Conservation (phyloP, 1,140 invertebrate species). For the Zaprionus africanus region DNA sequence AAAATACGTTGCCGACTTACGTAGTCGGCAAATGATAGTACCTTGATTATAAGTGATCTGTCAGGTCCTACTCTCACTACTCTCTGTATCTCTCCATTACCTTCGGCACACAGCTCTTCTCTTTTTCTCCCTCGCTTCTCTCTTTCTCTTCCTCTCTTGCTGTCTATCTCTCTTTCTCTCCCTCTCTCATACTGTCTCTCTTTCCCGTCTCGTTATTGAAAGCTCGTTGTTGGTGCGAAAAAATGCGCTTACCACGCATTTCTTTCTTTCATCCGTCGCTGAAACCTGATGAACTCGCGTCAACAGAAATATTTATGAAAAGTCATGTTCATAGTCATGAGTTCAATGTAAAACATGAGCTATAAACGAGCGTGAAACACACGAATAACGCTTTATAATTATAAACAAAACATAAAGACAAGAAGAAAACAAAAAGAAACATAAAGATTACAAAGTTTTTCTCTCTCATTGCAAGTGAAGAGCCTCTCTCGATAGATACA, state of each 20-base stretch:
- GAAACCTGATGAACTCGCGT: conserved; percentile 26
- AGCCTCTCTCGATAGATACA: conserved; percentile 13
- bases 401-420: conserved; percentile 17
- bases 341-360: conserved; percentile 32
- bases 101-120: too few relatives aligned
- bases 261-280: conserved; percentile 16
- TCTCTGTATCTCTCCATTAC: too few relatives aligned
- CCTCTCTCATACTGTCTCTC: not conserved
- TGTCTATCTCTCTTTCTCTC: not conserved
- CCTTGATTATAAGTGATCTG: too few relatives aligned
- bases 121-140: not conserved
- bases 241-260: conserved; percentile 36
- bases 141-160: not conserved
- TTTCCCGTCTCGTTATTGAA: conserved; percentile 2
- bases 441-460: conserved; percentile 24
- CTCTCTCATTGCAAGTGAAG: not conserved
- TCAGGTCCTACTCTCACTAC: too few relatives aligned
- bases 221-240: conserved; percentile 27
- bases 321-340: conserved; percentile 44
- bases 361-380: conserved; percentile 19
- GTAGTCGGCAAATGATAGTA: too few relatives aligned
- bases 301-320: conserved; percentile 23
- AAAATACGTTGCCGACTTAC: not conserved
- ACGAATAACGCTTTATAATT: conserved; percentile 5
- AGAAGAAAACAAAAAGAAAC: conserved; percentile 7